These are phyloP conservation scores for Zosterops pallidus DNA, from an alignment of 2,113 vertebrate species.

Conservation along the genomic window DNA sequence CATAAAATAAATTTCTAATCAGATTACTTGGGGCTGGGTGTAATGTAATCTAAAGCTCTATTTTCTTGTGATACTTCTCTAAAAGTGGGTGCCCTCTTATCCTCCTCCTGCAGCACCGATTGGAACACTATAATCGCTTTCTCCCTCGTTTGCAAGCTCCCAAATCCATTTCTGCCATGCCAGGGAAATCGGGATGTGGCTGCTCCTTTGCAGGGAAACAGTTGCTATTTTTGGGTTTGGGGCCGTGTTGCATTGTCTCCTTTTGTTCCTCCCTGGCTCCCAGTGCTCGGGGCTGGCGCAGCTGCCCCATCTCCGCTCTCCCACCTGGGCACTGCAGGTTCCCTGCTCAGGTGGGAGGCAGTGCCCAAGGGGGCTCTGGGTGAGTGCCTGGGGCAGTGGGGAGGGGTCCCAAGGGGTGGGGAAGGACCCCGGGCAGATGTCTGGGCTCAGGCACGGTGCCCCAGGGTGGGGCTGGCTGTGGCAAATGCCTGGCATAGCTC, in stretches of 20 bases:
- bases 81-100: not conserved
- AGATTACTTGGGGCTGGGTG: constrained; percentile 5
- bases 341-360: fast-evolving
- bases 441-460: fast-evolving
- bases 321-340: not conserved
- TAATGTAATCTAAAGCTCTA: not conserved
- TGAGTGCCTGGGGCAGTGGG: not conserved
- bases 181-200: not conserved
- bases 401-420: not conserved
- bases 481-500: not conserved
- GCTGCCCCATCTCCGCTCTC: not conserved
- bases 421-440: not conserved
- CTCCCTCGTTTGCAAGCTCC: not conserved
- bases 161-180: not conserved
- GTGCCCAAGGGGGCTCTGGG: not conserved
- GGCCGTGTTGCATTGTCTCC: not conserved
- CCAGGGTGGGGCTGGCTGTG: not conserved
- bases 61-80: not conserved
- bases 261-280: not conserved
- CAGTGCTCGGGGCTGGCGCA: fast-evolving
- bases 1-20: constrained; percentile 22
- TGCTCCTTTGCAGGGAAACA: not conserved
- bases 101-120: not conserved
- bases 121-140: not conserved
- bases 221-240: not conserved